These are phyloP conservation scores for Drosophila simulans DNA, from an alignment of 1,140 invertebrate genomes.

Conservation along the genomic window DNA sequence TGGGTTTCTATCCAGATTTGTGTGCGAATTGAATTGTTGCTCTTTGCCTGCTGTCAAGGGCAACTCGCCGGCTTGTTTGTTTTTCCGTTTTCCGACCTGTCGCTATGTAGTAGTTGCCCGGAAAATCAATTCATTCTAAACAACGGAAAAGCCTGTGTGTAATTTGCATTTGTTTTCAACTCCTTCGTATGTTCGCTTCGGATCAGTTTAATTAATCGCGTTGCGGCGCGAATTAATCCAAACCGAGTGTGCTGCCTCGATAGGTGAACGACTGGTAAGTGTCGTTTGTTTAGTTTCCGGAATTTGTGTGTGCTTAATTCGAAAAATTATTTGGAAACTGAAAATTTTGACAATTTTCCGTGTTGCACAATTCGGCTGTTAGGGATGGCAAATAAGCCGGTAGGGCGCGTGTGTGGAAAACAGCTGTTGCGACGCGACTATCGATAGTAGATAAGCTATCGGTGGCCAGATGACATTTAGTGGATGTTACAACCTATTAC, in stretches of 20 bases:
- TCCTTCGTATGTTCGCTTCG: constrained; percentile 38
- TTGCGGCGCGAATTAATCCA: constrained; percentile 37
- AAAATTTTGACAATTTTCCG: constrained; percentile 44
- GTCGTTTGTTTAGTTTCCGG: background rate
- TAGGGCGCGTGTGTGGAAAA: background rate
- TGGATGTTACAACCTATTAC: constrained; percentile 1
- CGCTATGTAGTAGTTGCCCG: constrained; percentile 30
- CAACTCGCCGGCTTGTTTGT: constrained; percentile 41
- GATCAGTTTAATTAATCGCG: constrained; percentile 30
- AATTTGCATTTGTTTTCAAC: constrained; percentile 59
- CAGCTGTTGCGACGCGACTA: background rate
- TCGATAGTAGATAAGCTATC: constrained; percentile 6
- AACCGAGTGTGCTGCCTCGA: constrained; percentile 19
- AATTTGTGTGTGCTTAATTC: background rate
- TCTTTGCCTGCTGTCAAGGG: constrained; percentile 53
- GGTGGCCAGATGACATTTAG: background rate
- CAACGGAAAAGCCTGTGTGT: constrained; percentile 19
- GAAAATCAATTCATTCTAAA: constrained; percentile 65
- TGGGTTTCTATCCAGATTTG: background rate
- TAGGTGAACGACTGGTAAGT: constrained; percentile 32
- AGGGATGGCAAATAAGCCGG: constrained; percentile 41
- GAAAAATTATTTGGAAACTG: background rate
- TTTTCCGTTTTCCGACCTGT: constrained; percentile 35
- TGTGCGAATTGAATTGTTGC: constrained; percentile 29
- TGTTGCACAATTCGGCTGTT: constrained; percentile 41